Base-by-base conservation (phyloP, 2,797 vertebrate genomes). In the Pelobates cultripes region DNA sequence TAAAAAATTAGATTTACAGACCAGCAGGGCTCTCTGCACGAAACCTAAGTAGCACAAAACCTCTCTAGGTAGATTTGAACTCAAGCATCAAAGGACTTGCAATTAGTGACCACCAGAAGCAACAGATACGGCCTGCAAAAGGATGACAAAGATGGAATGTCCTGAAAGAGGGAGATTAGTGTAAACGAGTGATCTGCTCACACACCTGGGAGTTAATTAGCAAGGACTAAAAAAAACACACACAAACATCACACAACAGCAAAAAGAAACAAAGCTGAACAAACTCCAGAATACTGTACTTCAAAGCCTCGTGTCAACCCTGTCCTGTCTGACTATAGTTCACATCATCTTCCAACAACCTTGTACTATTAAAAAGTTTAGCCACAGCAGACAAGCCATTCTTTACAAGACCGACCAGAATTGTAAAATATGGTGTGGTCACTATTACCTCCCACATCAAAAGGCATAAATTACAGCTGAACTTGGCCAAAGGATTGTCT, bases 131-230 rank as follows among this genome's bases (percentile, higher is more conserved):
- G 72, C 47, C 41, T 53, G 57, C 72, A 75, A 70, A 64, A 75
- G 53, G 69, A 75, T 60, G 75, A 71, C 82, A 84, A 75, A 72
- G 57, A 80, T 70, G 67, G 14, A 14, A 76, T 79, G 70, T 83
- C 77, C 81, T 83, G 66, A 64, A 63, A 7, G 12, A 43, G 71
- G 43, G 71, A 51, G 43, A 60, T 51, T 67, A 71, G 12, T 12
- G 41, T 12, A 45, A 43, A 41, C 66, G 44, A 57, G 43, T 73
- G 66, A 15, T 45, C 66, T 44, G 43, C 69, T 60, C 51, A 60
- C 41, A 76, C 82, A 79, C 82, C 77, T 84, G 77, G 77, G 70
- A 75, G 51, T 63, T 60, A 73, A 82, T 67, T 73, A 77, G 47
- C 14, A 17, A 66, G 67, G 9, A 57, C 72, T 10, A 81, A n/a